A percentile compares a stretch with the other conserved stretches of the same genome.
Evolutionary conservation across 2,797 vertebrate genomes (phyloP).

Genomic region (Enteromius paludinosus): DNA sequence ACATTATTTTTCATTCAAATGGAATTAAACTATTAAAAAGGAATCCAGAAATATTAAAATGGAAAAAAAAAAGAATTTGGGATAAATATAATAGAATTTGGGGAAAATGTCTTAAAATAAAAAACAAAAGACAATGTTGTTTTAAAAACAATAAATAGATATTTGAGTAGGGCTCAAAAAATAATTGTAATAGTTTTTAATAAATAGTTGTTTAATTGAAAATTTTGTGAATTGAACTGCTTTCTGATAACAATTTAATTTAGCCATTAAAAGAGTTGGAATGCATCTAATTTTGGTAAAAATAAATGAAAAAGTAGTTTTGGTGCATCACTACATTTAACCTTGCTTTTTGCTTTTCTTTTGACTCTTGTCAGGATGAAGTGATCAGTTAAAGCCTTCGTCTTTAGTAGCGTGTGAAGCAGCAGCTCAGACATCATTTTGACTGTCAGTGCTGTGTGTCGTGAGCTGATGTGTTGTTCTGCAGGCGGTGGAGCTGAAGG

Average conservation of each 20-base stretch:
- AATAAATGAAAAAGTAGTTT: not conserved
- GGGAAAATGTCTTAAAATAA: not conserved
- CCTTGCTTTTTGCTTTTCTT: not conserved
- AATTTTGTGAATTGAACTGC: not conserved
- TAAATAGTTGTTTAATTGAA: not conserved
- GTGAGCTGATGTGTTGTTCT: not conserved
- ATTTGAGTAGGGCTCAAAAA: not conserved
- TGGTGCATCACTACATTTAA: not conserved
- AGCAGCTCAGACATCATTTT: not conserved
- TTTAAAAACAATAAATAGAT: not conserved
- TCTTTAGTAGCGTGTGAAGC: not conserved
- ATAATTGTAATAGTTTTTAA: not conserved
- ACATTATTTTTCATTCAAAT: not conserved
- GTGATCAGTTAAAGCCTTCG: not conserved
- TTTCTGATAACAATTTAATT: not conserved
- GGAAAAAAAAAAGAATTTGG: not conserved
- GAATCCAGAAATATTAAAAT: not conserved
- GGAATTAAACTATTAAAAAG: not conserved
- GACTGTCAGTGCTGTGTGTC: not conserved
- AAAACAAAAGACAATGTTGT: too few relatives aligned
- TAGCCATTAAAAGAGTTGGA: not conserved
- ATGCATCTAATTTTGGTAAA: not conserved
- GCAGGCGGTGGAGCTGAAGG: slow-evolving; percentile 85
- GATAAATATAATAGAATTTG: not conserved
- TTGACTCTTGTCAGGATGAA: not conserved